Evolutionary conservation across 2,113 vertebrate species (phyloP), one percentile per base, ranked within the genome.

Genomic region (Lamprologus lemairii): DNA sequence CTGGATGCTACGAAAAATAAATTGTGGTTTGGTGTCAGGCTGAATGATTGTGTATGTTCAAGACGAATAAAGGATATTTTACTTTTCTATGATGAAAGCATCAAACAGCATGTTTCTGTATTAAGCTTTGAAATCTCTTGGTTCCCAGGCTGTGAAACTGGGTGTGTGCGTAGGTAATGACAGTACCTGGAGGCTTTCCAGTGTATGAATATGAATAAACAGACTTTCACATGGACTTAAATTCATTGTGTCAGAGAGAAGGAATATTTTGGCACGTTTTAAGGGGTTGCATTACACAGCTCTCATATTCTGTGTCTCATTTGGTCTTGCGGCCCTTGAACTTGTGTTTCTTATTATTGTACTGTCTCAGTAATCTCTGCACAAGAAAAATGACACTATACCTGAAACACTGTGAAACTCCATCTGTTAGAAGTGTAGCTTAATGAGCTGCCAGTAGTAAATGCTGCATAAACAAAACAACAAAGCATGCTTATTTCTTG

Each of bases 231-330:
- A 3, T 55, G 40, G 49, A 63, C 60, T 85, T 49, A 84, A 81
- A 91, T 87, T 35, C 17, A 68, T 71, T 35, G 31, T 83, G 91
- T 90, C 89, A 87, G 86, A 23, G 86, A 28, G 58, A 19, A 37
- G 21, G 82, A 83, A 87, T 60, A 71, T 78, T 9, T 78, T 88
- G 88, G 63, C 86, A 63, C 84, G 13, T 79, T 73, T 40, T 54
- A 26, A 35, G 86, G 86, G 85, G 35, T 90, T 87, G 47, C 23
- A 17, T 91, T 88, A 42, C 83, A 51, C 81, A 49, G 28, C 26
- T 83, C 55, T 53, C 33, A 60, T 84, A 73, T 65, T 79, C 17
- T 75, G 45, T 78, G 73, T 78, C 17, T 78, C 73, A 78, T 83
- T 40, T 57, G 21, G 83, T 49, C 82, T 42, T 9, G 7, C 6